A percentile compares a stretch with the other conserved stretches of the same genome.
phyloP scores from a whole-genome alignment of 1,140 invertebrate species.

The Rhizoglyphus robini region DNA sequence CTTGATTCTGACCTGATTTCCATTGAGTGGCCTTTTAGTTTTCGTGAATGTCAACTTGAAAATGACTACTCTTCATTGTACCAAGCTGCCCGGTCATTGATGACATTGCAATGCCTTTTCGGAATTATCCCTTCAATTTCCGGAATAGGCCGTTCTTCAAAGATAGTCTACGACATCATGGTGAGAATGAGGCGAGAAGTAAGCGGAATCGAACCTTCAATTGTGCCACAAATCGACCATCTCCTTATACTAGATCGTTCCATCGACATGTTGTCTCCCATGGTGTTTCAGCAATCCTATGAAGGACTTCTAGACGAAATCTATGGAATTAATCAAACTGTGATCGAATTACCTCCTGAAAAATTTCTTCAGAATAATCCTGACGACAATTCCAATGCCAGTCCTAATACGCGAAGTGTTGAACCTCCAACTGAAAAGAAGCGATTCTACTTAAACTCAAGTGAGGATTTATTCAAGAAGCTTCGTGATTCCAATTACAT shows the following conservation, averaged over 20 bases:
- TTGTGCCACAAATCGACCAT: constrained; percentile 61
- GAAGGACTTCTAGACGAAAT: constrained; percentile 91
- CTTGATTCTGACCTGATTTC: constrained; percentile 84
- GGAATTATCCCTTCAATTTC: constrained; percentile 75
- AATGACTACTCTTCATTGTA: constrained; percentile 75
- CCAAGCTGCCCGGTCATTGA: constrained; percentile 71
- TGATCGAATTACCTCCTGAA: constrained; percentile 64
- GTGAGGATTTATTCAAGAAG: constrained; percentile 75
- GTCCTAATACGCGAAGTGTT: constrained; percentile 31
- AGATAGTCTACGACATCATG: constrained; percentile 75
- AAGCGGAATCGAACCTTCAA: constrained; percentile 33
- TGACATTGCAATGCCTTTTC: constrained; percentile 69
- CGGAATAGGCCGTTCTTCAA: constrained; percentile 74
- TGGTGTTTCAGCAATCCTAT: constrained; percentile 90
- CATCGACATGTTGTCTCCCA: constrained; percentile 77
- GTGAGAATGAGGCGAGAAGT: constrained; percentile 58
- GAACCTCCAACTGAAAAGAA: constrained; percentile 51
- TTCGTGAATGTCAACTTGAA: constrained; percentile 64
- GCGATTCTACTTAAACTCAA: constrained; percentile 72
- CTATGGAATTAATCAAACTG: constrained; percentile 58
- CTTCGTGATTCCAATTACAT: constrained; percentile 83
- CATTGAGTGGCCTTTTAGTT: constrained; percentile 53
- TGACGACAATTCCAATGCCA: constrained; percentile 35
- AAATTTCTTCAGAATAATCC: constrained; percentile 53
- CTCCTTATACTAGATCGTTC: constrained; percentile 72